Evolutionary conservation across 2,113 vertebrate species (phyloP), one percentile per base, ranked within the genome.

Genomic region (Sebastes schlegelii): DNA sequence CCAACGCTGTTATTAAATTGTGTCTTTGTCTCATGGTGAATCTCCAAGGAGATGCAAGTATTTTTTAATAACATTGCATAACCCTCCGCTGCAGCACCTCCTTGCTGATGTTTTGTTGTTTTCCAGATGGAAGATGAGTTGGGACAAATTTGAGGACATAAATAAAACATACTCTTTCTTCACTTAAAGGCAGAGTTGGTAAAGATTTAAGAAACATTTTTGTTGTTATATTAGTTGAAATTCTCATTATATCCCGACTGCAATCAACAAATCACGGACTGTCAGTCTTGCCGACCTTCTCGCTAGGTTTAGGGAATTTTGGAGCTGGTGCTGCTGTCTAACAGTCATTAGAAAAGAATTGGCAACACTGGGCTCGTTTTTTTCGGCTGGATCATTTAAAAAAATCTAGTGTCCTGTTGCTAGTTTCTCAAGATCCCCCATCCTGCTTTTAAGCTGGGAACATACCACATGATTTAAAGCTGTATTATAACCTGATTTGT

Each of bases 61-160:
- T 48, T 70, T 69, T 69, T n/a, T 9, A 66, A 49, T 49, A 13
- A 48, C 17, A 4, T 26, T 40, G 12, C 12, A 8, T n/a, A 16
- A 14, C 45, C 19, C 70, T 23, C 61, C 51, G 61, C 61, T 43
- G 26, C 52, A 57, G 78, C 43, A 16, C 19, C 8, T 54, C 21
- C 0, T 62, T 76, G 65, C 73, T 83, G 66, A 83, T 57, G 74
- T 21, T 74, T 63, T n/a, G 58, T 42, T 40, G 16, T 65, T 58
- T 58, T 43, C 19, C 70, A 60, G 42, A 74, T 74, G 21, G 54
- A 11, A 52, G 51, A 58, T n/a, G 67, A 58, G 13, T 60, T 51
- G 23, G 9, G 63, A 68, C 13, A 42, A 4, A 69, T 40, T n/a
- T 13, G 11, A 63, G 17, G 21, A 42, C 54, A 68, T 60, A 14